Evolutionary conservation across 2,797 vertebrate species (phyloP).

Genomic region (Moxostoma hubbsi): DNA sequence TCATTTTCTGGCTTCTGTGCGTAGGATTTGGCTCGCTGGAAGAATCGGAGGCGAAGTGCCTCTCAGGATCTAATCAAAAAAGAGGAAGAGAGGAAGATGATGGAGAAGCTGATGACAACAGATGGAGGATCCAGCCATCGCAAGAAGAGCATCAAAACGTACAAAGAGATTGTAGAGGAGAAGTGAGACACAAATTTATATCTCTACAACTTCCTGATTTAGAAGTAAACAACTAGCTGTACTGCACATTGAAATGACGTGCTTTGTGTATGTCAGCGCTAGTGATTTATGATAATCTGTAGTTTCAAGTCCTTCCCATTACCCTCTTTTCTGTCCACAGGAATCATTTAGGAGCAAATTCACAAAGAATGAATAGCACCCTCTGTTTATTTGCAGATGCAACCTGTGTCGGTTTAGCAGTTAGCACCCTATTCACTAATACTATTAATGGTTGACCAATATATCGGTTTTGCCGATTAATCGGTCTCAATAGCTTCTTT

Average conservation of each 20-base stretch:
- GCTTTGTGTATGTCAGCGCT: neutral
- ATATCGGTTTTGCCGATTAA: too few species aligned
- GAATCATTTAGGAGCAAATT: neutral
- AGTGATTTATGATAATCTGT: neutral
- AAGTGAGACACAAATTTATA: constrained; percentile 80
- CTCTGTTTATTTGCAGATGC: neutral
- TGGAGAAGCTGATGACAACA: constrained; percentile 88
- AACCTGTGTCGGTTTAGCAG: neutral
- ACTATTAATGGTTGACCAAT: neutral
- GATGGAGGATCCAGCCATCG: constrained; percentile 75
- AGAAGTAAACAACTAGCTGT: neutral
- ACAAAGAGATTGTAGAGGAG: constrained; percentile 96
- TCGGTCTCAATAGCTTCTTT: too few species aligned
- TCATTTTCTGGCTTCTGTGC: neutral
- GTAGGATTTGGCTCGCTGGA: constrained; percentile 97
- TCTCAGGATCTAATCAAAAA: constrained; percentile 96
- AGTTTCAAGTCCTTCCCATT: neutral
- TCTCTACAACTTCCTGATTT: neutral
- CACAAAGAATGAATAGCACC: neutral
- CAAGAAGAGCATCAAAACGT: constrained; percentile 97
- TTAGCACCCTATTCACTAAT: neutral
- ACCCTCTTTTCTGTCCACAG: neutral
- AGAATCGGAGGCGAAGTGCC: constrained; percentile 91
- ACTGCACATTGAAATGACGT: neutral
- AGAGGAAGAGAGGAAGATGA: constrained; percentile 95